Base-by-base conservation (phyloP, 2,888 invertebrate genomes). In the Flexamia atlantica region DNA sequence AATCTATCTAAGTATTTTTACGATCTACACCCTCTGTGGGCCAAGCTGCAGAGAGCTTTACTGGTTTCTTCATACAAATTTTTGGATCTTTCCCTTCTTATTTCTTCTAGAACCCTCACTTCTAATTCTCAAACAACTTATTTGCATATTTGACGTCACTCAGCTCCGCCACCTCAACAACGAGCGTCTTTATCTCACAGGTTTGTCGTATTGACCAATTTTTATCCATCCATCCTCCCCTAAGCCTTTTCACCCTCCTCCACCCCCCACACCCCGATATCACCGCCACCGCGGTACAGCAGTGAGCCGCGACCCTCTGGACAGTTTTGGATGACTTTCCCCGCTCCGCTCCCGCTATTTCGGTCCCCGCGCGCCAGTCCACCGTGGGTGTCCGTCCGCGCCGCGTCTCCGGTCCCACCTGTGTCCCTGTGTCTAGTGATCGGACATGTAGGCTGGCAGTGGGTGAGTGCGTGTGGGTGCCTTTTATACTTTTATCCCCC, bases 311-410 rank as follows among this genome's bases (percentile, higher is more conserved):
- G 20, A 36, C 82, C 82, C 82, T 74, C 74, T n/a, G 82, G 72
- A 83, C 82, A 57, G 74, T 83, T 83, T 83, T 83, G 82, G 82
- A 72, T 20, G 30, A 32, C 28, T 36, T 79, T 79, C 36, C 32
- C 79, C 36, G 79, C 32, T n/a, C n/a, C 53, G 74, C n/a, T 23
- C 42, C 20, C 79, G 30, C 79, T 79, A 79, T 79, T 79, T 79
- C 79, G 32, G 79, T 14, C 79, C 2, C 79, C 9, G 40, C 57
- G 30, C 36, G 79, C 40, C 57, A 76, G 79, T 79, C 1, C 10
- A 36, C 79, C 53, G 79, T 79, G 79, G 50, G 79, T 57, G 79
- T 50, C 32, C n/a, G 64, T 64, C 57, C 5, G 32, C 32, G 20
- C 5, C 12, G 68, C n/a, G 14, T 68, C 32, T 30, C 68, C 53